These are phyloP conservation scores for Isotomurus palustris DNA, from an alignment of 2,888 invertebrate genomes.

Conservation along the genomic window DNA sequence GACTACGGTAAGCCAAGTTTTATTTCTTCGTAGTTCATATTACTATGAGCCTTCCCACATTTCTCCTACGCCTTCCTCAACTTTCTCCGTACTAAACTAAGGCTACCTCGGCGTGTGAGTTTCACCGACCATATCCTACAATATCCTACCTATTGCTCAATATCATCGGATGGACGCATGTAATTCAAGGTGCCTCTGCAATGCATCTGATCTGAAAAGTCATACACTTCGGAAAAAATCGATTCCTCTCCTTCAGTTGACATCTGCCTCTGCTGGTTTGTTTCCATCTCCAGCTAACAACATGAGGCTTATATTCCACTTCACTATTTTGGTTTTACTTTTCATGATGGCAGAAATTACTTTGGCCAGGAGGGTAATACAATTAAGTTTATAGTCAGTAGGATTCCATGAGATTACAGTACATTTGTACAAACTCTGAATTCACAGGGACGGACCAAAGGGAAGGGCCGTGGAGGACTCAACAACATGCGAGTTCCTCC, in stretches of 20 bases:
- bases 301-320: not conserved
- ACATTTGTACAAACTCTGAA: not conserved
- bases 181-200: no score
- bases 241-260: not conserved
- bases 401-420: not conserved
- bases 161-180: no score
- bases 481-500: constrained; percentile 57
- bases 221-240: constrained; percentile 4
- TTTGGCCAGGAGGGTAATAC: not conserved
- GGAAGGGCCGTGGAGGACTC: constrained; percentile 24
- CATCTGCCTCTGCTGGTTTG: not conserved
- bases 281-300: not conserved
- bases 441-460: constrained; percentile 29
- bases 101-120: no score
- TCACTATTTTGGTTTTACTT: not conserved
- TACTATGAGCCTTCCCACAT: no score
- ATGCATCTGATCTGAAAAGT: constrained; percentile 2
- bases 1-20: no score
- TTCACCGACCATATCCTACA: no score
- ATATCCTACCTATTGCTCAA: no score
- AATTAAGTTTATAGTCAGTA: not conserved
- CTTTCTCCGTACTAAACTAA: no score
- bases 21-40: no score
- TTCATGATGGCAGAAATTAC: not conserved
- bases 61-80: no score